Percentiles rank a stretch among this genome's conserved stretches.
phyloP scores from a whole-genome alignment of 2,888 invertebrate species.

The Melinaea marsaeus region DNA sequence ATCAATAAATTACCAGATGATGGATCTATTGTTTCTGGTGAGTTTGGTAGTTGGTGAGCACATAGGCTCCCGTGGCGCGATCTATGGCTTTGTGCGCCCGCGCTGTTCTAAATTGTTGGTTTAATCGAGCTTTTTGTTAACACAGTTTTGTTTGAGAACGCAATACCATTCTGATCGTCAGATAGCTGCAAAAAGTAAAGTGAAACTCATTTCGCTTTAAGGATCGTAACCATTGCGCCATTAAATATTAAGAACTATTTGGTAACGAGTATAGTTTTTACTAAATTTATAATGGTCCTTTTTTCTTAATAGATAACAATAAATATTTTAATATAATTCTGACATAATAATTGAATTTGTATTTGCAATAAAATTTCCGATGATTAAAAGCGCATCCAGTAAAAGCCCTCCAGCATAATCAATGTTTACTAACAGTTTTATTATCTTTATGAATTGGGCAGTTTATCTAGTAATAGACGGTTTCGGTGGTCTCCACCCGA shows the following conservation, averaged over 20 bases:
- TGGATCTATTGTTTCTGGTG: slow-evolving; percentile 27
- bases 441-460: slow-evolving; percentile 43
- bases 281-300: not conserved
- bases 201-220: slow-evolving; percentile 28
- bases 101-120: slow-evolving; percentile 69
- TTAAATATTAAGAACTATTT: too few species aligned
- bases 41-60: slow-evolving; percentile 16
- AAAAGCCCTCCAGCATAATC: not conserved
- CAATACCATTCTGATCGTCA: slow-evolving; percentile 43
- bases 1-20: slow-evolving; percentile 10
- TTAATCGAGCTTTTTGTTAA: slow-evolving; percentile 70
- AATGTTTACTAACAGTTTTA: slow-evolving; percentile 13
- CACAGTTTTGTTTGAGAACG: slow-evolving; percentile 57
- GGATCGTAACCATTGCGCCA: slow-evolving; percentile 17
- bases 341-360: not conserved
- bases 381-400: not conserved
- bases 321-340: too few species aligned
- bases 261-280: not conserved
- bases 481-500: slow-evolving; percentile 56
- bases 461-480: slow-evolving; percentile 41
- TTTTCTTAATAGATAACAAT: too few species aligned
- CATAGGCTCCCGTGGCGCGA: slow-evolving; percentile 63
- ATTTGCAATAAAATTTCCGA: not conserved
- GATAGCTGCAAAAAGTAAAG: slow-evolving; percentile 50
- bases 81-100: slow-evolving; percentile 66